These are phyloP conservation scores for Nanorana parkeri DNA, from an alignment of 2,113 vertebrate species.

Conservation along the genomic window DNA sequence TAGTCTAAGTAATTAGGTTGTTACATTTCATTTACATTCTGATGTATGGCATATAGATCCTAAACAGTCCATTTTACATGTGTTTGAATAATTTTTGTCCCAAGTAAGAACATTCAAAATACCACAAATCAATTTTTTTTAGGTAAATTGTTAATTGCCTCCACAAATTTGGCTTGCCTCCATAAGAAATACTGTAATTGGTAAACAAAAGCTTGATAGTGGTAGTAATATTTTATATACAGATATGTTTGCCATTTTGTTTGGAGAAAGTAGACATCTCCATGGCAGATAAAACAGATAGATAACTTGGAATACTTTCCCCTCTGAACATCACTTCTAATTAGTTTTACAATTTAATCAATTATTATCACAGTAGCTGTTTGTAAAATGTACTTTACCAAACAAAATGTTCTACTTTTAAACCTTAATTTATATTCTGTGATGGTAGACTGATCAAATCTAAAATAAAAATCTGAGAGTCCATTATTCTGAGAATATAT, in stretches of 20 bases:
- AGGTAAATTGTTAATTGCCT: not conserved
- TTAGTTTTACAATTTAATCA: constrained; percentile 13
- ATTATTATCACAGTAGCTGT: constrained; percentile 12
- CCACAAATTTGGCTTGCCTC: not conserved
- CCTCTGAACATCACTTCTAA: constrained; percentile 35
- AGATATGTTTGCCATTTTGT: not conserved
- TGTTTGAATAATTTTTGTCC: too few relatives aligned
- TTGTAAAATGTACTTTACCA: constrained; percentile 3
- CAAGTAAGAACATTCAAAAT: too few relatives aligned
- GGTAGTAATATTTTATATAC: not conserved
- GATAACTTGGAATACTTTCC: constrained; percentile 19
- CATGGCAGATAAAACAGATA: constrained; percentile 17
- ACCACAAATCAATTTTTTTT: not conserved
- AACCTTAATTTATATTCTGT: not conserved
- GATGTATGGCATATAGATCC: too few relatives aligned
- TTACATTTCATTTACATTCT: too few relatives aligned
- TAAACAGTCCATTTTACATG: too few relatives aligned
- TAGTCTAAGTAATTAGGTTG: too few relatives aligned
- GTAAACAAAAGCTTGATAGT: too few relatives aligned
- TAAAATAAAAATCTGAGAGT: not conserved
- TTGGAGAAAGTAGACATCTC: not conserved
- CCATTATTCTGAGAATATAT: constrained; percentile 7
- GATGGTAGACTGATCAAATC: constrained; percentile 14
- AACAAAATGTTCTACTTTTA: not conserved
- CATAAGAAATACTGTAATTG: too few relatives aligned